Conservation (phyloP, 2,888 invertebrate genomes). For the Isotomurus palustris region DNA sequence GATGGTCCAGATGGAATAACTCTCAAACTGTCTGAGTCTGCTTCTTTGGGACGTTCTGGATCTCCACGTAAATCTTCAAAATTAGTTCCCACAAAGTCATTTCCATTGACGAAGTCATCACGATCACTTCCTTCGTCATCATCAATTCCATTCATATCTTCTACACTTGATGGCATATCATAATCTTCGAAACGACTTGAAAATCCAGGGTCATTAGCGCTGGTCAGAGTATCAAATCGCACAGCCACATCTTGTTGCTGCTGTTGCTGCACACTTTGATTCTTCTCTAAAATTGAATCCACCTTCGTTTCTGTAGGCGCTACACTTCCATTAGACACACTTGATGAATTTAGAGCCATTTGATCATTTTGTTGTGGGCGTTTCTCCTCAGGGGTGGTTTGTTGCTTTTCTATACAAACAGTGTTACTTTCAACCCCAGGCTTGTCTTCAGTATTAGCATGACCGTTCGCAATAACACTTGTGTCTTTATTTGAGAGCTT, state of each 20-base stretch:
- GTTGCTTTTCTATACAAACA: too few species aligned
- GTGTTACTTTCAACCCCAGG: not conserved
- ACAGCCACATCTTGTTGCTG: too few species aligned
- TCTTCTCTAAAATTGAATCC: slow-evolving; percentile 12
- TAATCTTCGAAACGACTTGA: slow-evolving; percentile 22
- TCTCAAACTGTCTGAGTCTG: slow-evolving; percentile 44
- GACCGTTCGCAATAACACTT: too few species aligned
- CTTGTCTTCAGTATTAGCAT: not conserved
- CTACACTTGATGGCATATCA: slow-evolving; percentile 26
- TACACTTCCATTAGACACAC: not conserved
- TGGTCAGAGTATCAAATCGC: too few species aligned
- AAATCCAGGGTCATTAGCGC: not conserved
- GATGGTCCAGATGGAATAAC: slow-evolving; percentile 46
- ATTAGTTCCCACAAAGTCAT: slow-evolving; percentile 34
- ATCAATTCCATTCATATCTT: slow-evolving; percentile 14
- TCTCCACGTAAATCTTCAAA: slow-evolving; percentile 44
- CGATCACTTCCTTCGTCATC: slow-evolving; percentile 1
- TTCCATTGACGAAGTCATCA: slow-evolving; percentile 7
- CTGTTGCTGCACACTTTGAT: too few species aligned
- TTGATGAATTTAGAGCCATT: not conserved
- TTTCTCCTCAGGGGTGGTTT: too few species aligned
- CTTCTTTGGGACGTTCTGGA: slow-evolving; percentile 43
- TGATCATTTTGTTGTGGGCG: not conserved
- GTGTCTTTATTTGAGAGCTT: too few species aligned
- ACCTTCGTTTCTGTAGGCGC: not conserved